phyloP scores from a whole-genome alignment of 2,113 vertebrate species.

The Alectura lathami region DNA sequence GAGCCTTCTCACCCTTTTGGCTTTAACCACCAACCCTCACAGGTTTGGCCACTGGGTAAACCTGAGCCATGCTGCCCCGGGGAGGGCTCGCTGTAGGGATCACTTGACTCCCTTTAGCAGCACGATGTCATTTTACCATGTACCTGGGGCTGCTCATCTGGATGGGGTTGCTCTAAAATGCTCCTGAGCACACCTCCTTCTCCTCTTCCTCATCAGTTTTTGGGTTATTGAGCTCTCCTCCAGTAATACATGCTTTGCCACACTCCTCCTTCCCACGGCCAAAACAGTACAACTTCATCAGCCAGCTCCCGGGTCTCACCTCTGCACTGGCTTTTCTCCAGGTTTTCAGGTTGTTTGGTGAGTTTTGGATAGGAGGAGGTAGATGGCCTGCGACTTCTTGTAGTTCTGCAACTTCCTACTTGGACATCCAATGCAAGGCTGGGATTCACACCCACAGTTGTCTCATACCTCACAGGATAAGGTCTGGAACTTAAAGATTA shows the following conservation, averaged over 20 bases:
- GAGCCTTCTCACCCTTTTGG: not conserved
- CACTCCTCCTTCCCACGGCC: not conserved
- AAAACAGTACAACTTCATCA: not conserved
- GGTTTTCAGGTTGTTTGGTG: not conserved
- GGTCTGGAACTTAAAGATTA: not conserved
- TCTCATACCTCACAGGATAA: not conserved
- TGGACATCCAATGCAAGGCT: not conserved
- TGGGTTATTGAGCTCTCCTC: not conserved
- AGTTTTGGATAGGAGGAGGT: not conserved
- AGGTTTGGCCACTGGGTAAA: not conserved
- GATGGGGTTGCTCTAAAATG: not conserved
- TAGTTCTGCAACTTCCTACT: not conserved
- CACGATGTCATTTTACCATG: not conserved
- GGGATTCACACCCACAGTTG: not conserved
- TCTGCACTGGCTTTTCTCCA: not conserved
- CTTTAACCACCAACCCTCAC: not conserved
- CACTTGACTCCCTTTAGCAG: not conserved
- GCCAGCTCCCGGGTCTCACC: too few relatives aligned
- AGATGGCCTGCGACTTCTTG: not conserved
- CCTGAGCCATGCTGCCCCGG: rapidly evolving
- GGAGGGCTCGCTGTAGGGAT: not conserved
- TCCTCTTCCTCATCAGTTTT: not conserved
- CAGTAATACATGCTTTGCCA: rapidly evolving
- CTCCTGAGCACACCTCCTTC: not conserved
- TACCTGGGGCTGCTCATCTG: not conserved